Evolutionary conservation across 2,888 invertebrate species (phyloP).

Genomic region (Aquatica leii): DNA sequence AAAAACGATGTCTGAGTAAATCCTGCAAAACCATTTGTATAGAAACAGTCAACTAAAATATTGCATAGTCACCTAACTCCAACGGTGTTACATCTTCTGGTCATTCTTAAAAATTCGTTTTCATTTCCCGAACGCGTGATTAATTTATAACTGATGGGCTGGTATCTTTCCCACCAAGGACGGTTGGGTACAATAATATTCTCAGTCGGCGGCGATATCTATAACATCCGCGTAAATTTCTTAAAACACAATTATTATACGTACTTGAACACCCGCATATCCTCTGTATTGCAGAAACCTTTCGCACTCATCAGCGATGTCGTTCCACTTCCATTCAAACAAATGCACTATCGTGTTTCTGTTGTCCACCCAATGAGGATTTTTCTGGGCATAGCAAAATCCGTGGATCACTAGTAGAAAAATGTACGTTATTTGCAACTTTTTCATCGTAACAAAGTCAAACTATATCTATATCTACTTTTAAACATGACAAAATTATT

Average conservation of each 20-base stretch:
- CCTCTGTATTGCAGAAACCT: conserved; percentile 56
- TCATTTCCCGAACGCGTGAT: conserved; percentile 81
- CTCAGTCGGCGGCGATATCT: conserved; percentile 81
- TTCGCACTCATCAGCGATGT: conserved; percentile 67
- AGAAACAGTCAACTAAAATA: neutral
- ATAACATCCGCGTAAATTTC: neutral
- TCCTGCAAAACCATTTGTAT: conserved; percentile 61
- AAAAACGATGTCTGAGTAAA: conserved; percentile 85
- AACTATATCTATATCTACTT: too few species aligned
- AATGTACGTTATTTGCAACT: neutral
- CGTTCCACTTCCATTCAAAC: conserved; percentile 85
- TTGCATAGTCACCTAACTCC: conserved; percentile 70
- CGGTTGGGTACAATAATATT: conserved; percentile 68
- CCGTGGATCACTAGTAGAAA: too few species aligned
- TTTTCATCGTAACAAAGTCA: too few species aligned
- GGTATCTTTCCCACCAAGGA: conserved; percentile 91
- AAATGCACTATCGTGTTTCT: conserved; percentile 76
- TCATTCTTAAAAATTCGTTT: conserved; percentile 77
- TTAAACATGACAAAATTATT: too few species aligned
- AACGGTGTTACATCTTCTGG: conserved; percentile 77
- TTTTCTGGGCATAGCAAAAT: conserved; percentile 63
- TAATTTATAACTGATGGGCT: conserved; percentile 82
- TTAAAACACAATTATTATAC: neutral
- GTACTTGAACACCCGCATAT: conserved; percentile 77
- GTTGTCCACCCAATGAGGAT: conserved; percentile 66